These are phyloP conservation scores for Salvator merianae DNA, from an alignment of 2,113 vertebrate genomes.

Conservation along the genomic window DNA sequence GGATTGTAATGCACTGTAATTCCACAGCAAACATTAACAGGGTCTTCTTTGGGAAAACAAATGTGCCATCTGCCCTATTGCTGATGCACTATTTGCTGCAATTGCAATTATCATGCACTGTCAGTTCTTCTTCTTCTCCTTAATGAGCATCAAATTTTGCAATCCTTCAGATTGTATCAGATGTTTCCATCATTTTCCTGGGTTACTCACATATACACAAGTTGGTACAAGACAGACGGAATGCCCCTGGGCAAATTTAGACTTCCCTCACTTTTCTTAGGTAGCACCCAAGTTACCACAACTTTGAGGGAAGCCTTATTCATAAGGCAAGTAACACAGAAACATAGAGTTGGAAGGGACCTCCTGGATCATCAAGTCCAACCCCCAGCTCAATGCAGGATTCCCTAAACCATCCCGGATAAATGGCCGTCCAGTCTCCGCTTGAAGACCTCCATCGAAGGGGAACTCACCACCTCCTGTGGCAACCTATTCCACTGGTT, in stretches of 20 bases:
- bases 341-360: too few species aligned
- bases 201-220: constrained; percentile 11
- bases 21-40: not conserved
- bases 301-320: not conserved
- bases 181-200: constrained; percentile 36
- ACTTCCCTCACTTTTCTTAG: not conserved
- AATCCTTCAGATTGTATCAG: constrained; percentile 48
- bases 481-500: too few species aligned
- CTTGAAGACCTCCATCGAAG: too few species aligned
- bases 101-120: constrained; percentile 34
- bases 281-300: not conserved
- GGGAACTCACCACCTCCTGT: too few species aligned
- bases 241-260: constrained; percentile 29
- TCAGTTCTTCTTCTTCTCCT: constrained; percentile 53
- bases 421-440: too few species aligned
- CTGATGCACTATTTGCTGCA: not conserved
- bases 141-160: constrained; percentile 59
- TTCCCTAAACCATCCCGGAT: too few species aligned
- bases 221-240: constrained; percentile 47
- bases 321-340: not conserved
- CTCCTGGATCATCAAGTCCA: too few species aligned
- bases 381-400: too few species aligned
- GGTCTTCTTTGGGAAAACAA: not conserved
- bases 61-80: not conserved
- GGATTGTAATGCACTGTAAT: not conserved